A percentile compares a stretch with the other conserved stretches of the same genome.
Evolutionary conservation across 2,797 vertebrate genomes (phyloP).

Genomic region (Urophycis tenuis): DNA sequence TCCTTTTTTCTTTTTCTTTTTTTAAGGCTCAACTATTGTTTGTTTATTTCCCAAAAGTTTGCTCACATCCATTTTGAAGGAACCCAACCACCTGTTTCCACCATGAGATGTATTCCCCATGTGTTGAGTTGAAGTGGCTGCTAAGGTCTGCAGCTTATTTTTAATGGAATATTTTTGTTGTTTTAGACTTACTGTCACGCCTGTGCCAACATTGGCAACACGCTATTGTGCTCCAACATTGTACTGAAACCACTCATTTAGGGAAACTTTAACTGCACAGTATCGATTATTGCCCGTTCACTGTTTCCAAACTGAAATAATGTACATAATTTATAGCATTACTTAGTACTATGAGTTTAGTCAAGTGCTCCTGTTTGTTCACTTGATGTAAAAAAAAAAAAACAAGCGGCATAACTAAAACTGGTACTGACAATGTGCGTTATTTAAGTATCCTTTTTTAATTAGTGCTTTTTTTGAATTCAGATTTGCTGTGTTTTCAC

Average conservation of each 20-base stretch:
- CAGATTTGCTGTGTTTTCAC: constrained; percentile 18
- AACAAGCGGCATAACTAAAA: background rate
- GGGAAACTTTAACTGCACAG: constrained; percentile 26
- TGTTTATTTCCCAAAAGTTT: background rate
- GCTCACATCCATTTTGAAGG: background rate
- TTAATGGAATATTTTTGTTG: background rate
- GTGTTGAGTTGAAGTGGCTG: background rate
- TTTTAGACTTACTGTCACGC: background rate
- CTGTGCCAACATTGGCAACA: background rate
- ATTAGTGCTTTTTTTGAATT: constrained; percentile 33
- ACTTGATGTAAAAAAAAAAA: constrained; percentile 16
- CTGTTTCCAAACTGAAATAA: constrained; percentile 2
- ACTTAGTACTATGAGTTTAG: constrained; percentile 25
- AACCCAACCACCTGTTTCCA: background rate
- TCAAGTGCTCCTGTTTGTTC: constrained; percentile 12
- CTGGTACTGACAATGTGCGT: constrained; percentile 62
- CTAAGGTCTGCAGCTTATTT: background rate
- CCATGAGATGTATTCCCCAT: background rate
- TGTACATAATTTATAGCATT: constrained; percentile 28
- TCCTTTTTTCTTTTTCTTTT: background rate
- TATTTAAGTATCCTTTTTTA: constrained; percentile 28
- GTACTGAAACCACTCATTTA: constrained; percentile 55
- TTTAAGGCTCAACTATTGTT: background rate
- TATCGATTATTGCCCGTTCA: background rate
- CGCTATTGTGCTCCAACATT: background rate